phyloP scores from a whole-genome alignment of 2,888 invertebrate species.

The Melolontha melolontha region DNA sequence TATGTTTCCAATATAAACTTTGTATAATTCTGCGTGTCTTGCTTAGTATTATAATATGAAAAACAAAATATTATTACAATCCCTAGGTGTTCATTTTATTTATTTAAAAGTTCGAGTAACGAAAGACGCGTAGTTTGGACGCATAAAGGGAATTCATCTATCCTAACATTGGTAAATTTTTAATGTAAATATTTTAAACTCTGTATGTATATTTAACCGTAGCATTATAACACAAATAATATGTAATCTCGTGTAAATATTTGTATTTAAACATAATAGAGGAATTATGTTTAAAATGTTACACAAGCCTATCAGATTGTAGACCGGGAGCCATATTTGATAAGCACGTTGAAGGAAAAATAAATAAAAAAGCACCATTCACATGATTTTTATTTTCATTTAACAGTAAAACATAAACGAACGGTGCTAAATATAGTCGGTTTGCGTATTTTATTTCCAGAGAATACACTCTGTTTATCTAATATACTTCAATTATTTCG shows the following conservation, averaged over 20 bases:
- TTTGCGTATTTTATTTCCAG: constrained; percentile 30
- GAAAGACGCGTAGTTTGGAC: constrained; percentile 41
- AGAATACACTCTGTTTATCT: constrained; percentile 1
- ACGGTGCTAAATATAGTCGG: constrained; percentile 30
- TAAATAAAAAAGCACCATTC: constrained; percentile 42
- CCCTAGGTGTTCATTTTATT: constrained; percentile 30
- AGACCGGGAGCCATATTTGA: constrained; percentile 43
- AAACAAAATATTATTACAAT: constrained; percentile 41
- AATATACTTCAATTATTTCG: no score
- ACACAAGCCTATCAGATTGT: constrained; percentile 41
- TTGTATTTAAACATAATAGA: constrained; percentile 41
- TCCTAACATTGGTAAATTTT: constrained; percentile 43
- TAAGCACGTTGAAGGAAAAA: constrained; percentile 43
- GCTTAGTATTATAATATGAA: constrained; percentile 14
- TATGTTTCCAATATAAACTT: constrained; percentile 18
- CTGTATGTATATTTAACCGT: constrained; percentile 41
- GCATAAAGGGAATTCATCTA: constrained; percentile 41
- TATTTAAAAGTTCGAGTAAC: constrained; percentile 38
- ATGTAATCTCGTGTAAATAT: constrained; percentile 42
- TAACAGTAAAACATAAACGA: constrained; percentile 28
- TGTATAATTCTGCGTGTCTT: constrained; percentile 26
- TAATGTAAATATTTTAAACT: constrained; percentile 43
- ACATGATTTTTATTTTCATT: constrained; percentile 30
- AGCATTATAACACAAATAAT: constrained; percentile 43
- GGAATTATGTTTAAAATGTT: constrained; percentile 43